Percentiles rank a stretch among this genome's conserved stretches.
These are phyloP conservation scores for Lordiphosa fenestrarum DNA, from an alignment of 2,888 invertebrate genomes.

Conservation along the genomic window DNA sequence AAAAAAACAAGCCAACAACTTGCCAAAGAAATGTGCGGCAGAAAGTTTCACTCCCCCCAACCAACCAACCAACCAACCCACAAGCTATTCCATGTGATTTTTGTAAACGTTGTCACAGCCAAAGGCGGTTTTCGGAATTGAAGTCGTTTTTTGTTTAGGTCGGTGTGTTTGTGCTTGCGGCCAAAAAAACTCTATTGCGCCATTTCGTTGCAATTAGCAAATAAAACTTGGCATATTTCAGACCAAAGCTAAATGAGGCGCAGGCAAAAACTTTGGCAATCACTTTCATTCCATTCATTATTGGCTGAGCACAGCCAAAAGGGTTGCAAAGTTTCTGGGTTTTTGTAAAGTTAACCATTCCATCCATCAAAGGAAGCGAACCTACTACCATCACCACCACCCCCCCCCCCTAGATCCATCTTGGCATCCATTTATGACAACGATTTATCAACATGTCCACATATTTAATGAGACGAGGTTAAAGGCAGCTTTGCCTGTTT, in stretches of 20 bases:
- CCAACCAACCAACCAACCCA: slow-evolving; percentile 30
- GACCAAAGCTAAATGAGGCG: slow-evolving; percentile 55
- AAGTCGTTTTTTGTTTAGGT: slow-evolving; percentile 23
- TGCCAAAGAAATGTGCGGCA: slow-evolving; percentile 63
- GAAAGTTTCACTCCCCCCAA: slow-evolving; percentile 41
- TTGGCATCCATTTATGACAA: slow-evolving; percentile 40
- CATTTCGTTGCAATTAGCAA: slow-evolving; percentile 65
- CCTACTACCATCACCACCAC: too few species aligned
- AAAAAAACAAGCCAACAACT: slow-evolving; percentile 34
- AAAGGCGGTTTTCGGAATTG: slow-evolving; percentile 29
- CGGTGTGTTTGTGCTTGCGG: slow-evolving; percentile 49
- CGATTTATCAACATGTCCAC: slow-evolving; percentile 75
- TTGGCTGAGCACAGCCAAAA: slow-evolving; percentile 29
- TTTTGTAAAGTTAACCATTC: too few species aligned
- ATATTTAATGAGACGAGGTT: slow-evolving; percentile 70
- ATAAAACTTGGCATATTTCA: slow-evolving; percentile 71
- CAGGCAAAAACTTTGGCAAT: slow-evolving; percentile 60
- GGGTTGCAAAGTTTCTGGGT: too few species aligned
- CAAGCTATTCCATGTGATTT: slow-evolving; percentile 35
- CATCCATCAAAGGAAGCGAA: too few species aligned
- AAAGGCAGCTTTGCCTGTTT: slow-evolving; percentile 49
- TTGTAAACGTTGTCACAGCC: slow-evolving; percentile 56
- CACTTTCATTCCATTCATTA: slow-evolving; percentile 64
- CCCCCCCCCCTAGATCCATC: background rate
- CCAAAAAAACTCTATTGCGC: slow-evolving; percentile 17